These are phyloP conservation scores for Agrochola circellaris DNA, from an alignment of 2,888 invertebrate genomes.

Conservation along the genomic window DNA sequence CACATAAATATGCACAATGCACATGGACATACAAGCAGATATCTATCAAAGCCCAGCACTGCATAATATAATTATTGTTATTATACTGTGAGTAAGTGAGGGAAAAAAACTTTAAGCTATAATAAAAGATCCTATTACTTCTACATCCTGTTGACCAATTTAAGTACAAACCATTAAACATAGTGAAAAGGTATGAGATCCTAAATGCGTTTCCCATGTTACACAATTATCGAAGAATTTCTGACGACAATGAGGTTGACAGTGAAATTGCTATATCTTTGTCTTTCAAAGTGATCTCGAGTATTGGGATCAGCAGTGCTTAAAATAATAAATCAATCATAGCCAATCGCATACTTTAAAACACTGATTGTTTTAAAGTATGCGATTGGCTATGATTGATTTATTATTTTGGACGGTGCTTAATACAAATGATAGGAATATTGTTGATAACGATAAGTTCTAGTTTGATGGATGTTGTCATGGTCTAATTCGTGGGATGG, in stretches of 20 bases:
- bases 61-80: not conserved
- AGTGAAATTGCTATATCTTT: slow-evolving; percentile 32
- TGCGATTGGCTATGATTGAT: not conserved
- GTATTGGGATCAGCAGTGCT: too few relatives aligned
- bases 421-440: not conserved
- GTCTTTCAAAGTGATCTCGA: slow-evolving; percentile 2
- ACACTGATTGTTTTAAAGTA: too few relatives aligned
- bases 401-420: not conserved
- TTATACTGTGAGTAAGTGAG: not conserved
- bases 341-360: too few relatives aligned
- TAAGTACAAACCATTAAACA: not conserved
- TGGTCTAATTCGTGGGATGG: not conserved
- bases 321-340: too few relatives aligned
- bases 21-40: not conserved
- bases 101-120: not conserved
- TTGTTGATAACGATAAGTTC: not conserved
- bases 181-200: slow-evolving; percentile 18
- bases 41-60: not conserved
- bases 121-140: not conserved
- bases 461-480: not conserved
- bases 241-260: not conserved
- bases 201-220: slow-evolving; percentile 19
- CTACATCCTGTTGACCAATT: slow-evolving; percentile 10
- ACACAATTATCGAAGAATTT: slow-evolving; percentile 11
- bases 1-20: too few relatives aligned